Evolutionary conservation across 2,797 vertebrate genomes (phyloP).

Genomic region (Sebastes matsubarae): DNA sequence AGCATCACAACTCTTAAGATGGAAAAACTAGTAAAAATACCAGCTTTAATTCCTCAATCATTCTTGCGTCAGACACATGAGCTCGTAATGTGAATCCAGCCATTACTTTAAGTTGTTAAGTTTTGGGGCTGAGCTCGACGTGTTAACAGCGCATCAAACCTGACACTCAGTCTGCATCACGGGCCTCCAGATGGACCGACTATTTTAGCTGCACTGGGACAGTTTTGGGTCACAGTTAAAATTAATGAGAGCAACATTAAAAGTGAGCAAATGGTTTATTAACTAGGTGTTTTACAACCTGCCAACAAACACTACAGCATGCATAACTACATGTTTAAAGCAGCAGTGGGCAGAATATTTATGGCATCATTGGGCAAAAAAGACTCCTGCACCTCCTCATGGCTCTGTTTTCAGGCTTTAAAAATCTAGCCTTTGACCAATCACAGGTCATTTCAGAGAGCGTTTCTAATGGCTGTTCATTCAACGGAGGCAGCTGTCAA

Average conservation of each 20-base stretch:
- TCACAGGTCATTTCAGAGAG: too few relatives aligned
- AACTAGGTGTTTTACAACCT: constrained; percentile 30
- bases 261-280: constrained; percentile 29
- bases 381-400: too few relatives aligned
- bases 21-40: background rate
- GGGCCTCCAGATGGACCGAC: constrained; percentile 7
- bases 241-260: constrained; percentile 26
- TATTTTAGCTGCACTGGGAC: background rate
- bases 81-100: background rate
- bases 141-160: background rate
- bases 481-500: too few relatives aligned
- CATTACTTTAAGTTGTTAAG: background rate
- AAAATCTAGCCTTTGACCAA: too few relatives aligned
- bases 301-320: background rate
- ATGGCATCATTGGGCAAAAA: too few relatives aligned
- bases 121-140: background rate
- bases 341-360: too few relatives aligned
- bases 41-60: background rate
- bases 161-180: background rate
- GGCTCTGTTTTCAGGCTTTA: too few relatives aligned
- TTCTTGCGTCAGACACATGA: background rate
- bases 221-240: constrained; percentile 29
- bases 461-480: too few relatives aligned
- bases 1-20: background rate
- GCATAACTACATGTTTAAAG: background rate